These are phyloP conservation scores for Eupelmus urozonus DNA, from an alignment of 2,888 invertebrate genomes.

Conservation along the genomic window DNA sequence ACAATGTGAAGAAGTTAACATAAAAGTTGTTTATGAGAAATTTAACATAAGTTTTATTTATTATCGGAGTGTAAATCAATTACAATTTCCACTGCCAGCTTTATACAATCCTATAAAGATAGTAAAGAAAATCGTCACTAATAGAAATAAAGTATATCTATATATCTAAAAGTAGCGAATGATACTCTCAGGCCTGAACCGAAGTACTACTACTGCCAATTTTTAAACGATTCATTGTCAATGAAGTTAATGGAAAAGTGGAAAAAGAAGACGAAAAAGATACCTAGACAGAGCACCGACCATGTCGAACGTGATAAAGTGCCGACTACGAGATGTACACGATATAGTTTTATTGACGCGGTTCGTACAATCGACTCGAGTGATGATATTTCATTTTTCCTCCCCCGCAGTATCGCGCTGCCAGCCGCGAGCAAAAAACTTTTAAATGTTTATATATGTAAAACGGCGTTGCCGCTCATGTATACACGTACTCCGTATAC, in stretches of 20 bases:
- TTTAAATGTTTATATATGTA: constrained; percentile 40
- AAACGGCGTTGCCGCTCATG: constrained; percentile 29
- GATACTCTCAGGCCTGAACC: constrained; percentile 35
- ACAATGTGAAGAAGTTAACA: not conserved
- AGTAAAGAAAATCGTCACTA: not conserved
- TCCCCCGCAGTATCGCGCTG: no score
- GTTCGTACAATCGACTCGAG: constrained; percentile 54
- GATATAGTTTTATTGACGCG: constrained; percentile 50
- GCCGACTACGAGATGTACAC: constrained; percentile 34
- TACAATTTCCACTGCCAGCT: no score
- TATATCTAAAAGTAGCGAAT: constrained; percentile 28
- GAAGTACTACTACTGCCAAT: constrained; percentile 48
- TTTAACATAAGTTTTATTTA: no score
- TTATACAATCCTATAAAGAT: not conserved
- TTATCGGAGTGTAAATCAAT: no score
- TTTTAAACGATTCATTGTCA: constrained; percentile 55
- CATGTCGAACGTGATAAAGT: constrained; percentile 54
- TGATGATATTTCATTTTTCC: constrained; percentile 56
- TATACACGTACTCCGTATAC: not conserved
- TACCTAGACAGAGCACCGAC: constrained; percentile 23
- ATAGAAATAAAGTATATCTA: constrained; percentile 21
- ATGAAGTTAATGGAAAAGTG: constrained; percentile 31
- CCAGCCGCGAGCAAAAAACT: no score
- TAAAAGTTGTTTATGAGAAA: not conserved
- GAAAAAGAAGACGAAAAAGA: not conserved